Conservation (phyloP, 1,140 invertebrate species). For the Drosophila jambulina region DNA sequence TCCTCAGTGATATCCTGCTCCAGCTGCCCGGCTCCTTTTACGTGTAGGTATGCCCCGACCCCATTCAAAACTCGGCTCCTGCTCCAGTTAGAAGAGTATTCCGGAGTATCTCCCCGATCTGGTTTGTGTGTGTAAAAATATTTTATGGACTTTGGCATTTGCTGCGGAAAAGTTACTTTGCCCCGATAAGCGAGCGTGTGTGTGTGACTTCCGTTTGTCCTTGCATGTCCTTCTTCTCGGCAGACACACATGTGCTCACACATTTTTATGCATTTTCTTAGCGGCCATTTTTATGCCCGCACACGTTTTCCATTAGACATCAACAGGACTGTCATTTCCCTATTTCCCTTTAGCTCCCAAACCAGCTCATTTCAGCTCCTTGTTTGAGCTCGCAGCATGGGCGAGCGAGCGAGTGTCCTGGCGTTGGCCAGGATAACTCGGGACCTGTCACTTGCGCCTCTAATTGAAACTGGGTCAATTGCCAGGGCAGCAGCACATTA, state of each 20-base stretch:
- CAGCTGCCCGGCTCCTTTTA: slow-evolving; percentile 44
- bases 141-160: slow-evolving; percentile 73
- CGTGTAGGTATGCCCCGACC: slow-evolving; percentile 69
- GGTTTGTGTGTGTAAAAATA: slow-evolving; percentile 66
- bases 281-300: slow-evolving; percentile 84
- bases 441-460: slow-evolving; percentile 37
- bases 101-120: slow-evolving; percentile 48
- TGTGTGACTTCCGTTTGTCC: slow-evolving; percentile 82
- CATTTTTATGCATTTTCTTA: slow-evolving; percentile 84
- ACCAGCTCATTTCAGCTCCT: slow-evolving; percentile 23
- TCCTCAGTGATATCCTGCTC: slow-evolving; percentile 22
- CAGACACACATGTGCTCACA: slow-evolving; percentile 36
- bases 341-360: slow-evolving; percentile 11
- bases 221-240: slow-evolving; percentile 66
- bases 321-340: slow-evolving; percentile 72
- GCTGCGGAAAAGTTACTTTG: slow-evolving; percentile 71
- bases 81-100: slow-evolving; percentile 14
- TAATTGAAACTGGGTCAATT: slow-evolving; percentile 79
- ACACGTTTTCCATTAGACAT: slow-evolving; percentile 85
- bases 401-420: slow-evolving; percentile 1
- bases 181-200: slow-evolving; percentile 49
- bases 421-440: slow-evolving; percentile 12
- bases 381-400: slow-evolving; percentile 35
- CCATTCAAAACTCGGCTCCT: slow-evolving; percentile 3
- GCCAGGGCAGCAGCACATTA: slow-evolving; percentile 47